A percentile compares a stretch with the other conserved stretches of the same genome.
Evolutionary conservation across 2,888 invertebrate genomes (phyloP).

Genomic region (Rotaria sp.): DNA sequence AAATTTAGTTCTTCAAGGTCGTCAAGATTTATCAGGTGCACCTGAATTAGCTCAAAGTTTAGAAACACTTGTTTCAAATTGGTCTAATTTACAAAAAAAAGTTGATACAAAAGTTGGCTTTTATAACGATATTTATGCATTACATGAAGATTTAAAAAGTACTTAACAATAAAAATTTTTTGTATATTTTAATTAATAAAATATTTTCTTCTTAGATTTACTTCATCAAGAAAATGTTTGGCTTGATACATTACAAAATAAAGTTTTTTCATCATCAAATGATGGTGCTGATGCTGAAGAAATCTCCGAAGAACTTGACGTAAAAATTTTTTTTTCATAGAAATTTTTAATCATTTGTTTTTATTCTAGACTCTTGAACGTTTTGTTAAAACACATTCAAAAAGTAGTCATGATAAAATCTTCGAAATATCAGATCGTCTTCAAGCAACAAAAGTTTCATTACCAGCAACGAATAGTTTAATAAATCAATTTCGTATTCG

Average conservation of each 20-base stretch:
- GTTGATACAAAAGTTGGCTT: constrained; percentile 47
- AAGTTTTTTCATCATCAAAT: constrained; percentile 64
- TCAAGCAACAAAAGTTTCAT: constrained; percentile 65
- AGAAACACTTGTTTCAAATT: constrained; percentile 48
- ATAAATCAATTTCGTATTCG: constrained; percentile 35
- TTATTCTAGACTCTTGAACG: constrained; percentile 71
- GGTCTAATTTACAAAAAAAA: constrained; percentile 48
- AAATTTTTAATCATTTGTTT: not conserved
- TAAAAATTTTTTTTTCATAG: constrained; percentile 54
- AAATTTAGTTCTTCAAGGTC: constrained; percentile 65
- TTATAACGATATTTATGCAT: constrained; percentile 43
- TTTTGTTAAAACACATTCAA: constrained; percentile 69
- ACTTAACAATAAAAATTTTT: not conserved
- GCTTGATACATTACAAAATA: constrained; percentile 71
- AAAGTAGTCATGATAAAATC: constrained; percentile 67
- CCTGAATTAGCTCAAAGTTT: constrained; percentile 47
- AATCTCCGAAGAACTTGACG: constrained; percentile 78
- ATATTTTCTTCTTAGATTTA: constrained; percentile 59
- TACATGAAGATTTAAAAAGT: constrained; percentile 46
- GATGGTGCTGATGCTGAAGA: constrained; percentile 78
- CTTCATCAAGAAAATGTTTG: constrained; percentile 73
- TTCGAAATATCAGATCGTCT: constrained; percentile 70
- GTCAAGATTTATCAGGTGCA: constrained; percentile 55
- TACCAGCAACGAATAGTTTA: constrained; percentile 58
- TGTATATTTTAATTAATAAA: too few species aligned